Percentiles rank a stretch among this genome's conserved stretches.
Evolutionary conservation across 2,888 invertebrate species (phyloP).

Genomic region (Lumbricus terrestris): DNA sequence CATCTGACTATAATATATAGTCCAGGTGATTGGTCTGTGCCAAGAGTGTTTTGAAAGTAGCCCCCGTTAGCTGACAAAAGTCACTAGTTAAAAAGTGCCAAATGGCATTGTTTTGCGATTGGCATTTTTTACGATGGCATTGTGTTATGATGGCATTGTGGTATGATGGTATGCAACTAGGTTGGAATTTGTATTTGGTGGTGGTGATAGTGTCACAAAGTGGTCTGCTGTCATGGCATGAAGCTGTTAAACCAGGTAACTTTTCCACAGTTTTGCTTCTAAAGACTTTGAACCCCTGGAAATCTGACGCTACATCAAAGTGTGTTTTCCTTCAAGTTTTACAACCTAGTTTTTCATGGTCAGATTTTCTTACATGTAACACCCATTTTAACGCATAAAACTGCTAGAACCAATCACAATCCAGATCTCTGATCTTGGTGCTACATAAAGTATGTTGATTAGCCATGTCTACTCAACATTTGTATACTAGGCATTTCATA

Average conservation of each 20-base stretch:
- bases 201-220: too few species aligned
- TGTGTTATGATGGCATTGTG: not conserved
- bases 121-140: too few species aligned
- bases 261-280: not conserved
- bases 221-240: not conserved
- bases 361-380: not conserved
- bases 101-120: not conserved
- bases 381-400: not conserved
- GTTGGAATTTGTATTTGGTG: not conserved
- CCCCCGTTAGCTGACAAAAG: not conserved
- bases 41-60: conserved; percentile 12
- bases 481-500: not conserved
- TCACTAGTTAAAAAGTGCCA: not conserved
- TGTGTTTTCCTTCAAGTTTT: not conserved
- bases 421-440: too few species aligned
- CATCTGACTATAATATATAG: not conserved
- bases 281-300: not conserved
- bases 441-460: not conserved
- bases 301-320: not conserved
- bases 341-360: not conserved
- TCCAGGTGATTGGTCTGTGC: not conserved
- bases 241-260: not conserved
- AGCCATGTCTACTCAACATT: not conserved
- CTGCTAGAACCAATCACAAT: too few species aligned
- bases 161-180: not conserved